Evolutionary conservation across 2,888 invertebrate species (phyloP).

Genomic region (Dryococelus australis): DNA sequence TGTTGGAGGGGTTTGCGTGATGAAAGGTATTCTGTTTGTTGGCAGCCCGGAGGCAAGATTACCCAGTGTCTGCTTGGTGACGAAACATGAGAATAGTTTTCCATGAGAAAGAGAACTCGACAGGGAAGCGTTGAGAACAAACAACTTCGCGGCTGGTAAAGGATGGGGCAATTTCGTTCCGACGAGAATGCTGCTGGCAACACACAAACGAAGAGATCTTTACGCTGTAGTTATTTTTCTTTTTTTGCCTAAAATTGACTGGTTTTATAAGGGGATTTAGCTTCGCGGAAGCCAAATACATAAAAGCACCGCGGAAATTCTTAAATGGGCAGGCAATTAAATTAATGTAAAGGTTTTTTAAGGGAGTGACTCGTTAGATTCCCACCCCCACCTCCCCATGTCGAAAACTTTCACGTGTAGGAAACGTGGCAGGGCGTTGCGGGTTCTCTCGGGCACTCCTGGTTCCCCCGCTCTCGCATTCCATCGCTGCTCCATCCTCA

Average conservation of each 20-base stretch:
- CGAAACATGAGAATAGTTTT: constrained; percentile 12
- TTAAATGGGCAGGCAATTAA: too few relatives aligned
- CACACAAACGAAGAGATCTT: not conserved
- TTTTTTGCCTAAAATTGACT: not conserved
- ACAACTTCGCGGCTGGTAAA: not conserved
- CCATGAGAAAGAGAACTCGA: not conserved
- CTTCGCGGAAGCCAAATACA: too few relatives aligned
- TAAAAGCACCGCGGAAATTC: too few relatives aligned
- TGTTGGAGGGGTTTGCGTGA: not conserved
- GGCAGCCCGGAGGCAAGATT: not conserved
- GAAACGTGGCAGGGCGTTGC: too few relatives aligned
- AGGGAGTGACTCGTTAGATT: too few relatives aligned
- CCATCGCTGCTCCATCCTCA: too few relatives aligned
- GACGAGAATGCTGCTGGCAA: not conserved
- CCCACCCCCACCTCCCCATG: too few relatives aligned
- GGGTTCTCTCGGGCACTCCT: too few relatives aligned
- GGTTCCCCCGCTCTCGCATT: too few relatives aligned
- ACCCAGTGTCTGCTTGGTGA: not conserved
- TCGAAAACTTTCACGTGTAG: too few relatives aligned
- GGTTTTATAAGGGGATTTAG: too few relatives aligned
- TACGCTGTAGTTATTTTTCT: not conserved
- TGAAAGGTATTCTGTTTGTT: constrained; percentile 1
- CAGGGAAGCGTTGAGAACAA: not conserved
- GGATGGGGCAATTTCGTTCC: not conserved
- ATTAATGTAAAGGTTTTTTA: too few relatives aligned